Percentiles rank a stretch among this genome's conserved stretches.
Evolutionary conservation across 2,113 vertebrate genomes (phyloP).

Genomic region (Callocephalon fimbriatum): DNA sequence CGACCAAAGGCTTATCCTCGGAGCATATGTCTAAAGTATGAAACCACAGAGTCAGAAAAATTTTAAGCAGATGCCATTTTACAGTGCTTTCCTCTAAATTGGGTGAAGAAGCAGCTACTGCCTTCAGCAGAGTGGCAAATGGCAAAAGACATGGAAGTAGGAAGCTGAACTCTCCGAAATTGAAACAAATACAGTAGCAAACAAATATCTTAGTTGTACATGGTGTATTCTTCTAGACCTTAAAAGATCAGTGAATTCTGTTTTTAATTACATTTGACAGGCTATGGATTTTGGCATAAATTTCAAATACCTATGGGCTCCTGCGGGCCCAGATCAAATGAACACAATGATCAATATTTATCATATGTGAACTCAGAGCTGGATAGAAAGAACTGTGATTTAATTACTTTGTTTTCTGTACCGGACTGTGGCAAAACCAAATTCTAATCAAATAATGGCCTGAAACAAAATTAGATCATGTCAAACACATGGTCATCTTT

Average conservation of each 20-base stretch:
- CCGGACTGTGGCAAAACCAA: background rate
- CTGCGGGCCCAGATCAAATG: background rate
- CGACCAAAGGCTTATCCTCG: background rate
- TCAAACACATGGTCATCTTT: background rate
- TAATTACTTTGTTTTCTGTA: background rate
- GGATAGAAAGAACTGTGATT: background rate
- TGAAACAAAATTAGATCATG: background rate
- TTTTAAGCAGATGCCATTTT: slow-evolving; percentile 8
- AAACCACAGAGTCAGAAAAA: background rate
- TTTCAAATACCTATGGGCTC: background rate
- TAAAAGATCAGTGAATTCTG: background rate
- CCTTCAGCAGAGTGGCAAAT: background rate
- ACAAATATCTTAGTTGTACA: background rate
- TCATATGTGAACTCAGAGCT: background rate
- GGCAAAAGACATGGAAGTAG: background rate
- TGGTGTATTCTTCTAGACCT: background rate
- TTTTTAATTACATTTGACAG: background rate
- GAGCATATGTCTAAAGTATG: slow-evolving; percentile 17
- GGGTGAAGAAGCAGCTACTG: background rate
- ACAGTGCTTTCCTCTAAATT: background rate
- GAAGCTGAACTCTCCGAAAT: background rate
- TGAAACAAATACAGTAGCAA: background rate
- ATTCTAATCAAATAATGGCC: background rate
- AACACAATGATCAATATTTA: background rate
- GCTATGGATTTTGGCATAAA: background rate